A percentile compares a stretch with the other conserved stretches of the same genome.
phyloP scores from a whole-genome alignment of 2,888 invertebrate genomes.

The Papilio gigon region DNA sequence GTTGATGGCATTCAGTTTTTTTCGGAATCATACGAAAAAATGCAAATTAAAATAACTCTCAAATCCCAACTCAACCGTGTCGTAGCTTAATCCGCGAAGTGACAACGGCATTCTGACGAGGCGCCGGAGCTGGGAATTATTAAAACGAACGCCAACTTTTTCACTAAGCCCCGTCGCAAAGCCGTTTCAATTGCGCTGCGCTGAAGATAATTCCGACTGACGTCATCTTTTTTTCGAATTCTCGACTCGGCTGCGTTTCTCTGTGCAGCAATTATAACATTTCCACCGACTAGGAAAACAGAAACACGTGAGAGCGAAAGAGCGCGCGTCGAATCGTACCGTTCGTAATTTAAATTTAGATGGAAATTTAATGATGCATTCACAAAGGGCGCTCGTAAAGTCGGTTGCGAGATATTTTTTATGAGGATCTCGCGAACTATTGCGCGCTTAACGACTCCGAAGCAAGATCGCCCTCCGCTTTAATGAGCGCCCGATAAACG shows the following conservation, averaged over 20 bases:
- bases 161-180: constrained; percentile 82
- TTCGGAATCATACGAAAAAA: constrained; percentile 71
- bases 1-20: constrained; percentile 58
- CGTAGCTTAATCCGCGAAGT: constrained; percentile 82
- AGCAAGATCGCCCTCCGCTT: constrained; percentile 82
- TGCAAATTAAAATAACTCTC: constrained; percentile 82
- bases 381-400: constrained; percentile 82
- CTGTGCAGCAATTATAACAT: constrained; percentile 82
- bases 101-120: constrained; percentile 83
- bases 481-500: constrained; percentile 83
- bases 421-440: constrained; percentile 83
- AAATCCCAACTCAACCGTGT: constrained; percentile 82
- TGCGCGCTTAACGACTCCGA: constrained; percentile 83
- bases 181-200: constrained; percentile 83
- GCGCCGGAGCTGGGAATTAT: constrained; percentile 82
- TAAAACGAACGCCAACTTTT: constrained; percentile 83
- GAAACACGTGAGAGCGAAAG: constrained; percentile 76
- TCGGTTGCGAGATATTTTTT: constrained; percentile 82
- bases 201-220: constrained; percentile 83
- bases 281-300: constrained; percentile 81
- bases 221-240: constrained; percentile 82
- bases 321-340: constrained; percentile 73
- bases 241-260: constrained; percentile 77
- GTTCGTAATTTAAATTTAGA: constrained; percentile 82
- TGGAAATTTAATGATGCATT: constrained; percentile 83